Base-by-base conservation (phyloP, 1,140 invertebrate genomes). In the Cardiocondyla obscurior region DNA sequence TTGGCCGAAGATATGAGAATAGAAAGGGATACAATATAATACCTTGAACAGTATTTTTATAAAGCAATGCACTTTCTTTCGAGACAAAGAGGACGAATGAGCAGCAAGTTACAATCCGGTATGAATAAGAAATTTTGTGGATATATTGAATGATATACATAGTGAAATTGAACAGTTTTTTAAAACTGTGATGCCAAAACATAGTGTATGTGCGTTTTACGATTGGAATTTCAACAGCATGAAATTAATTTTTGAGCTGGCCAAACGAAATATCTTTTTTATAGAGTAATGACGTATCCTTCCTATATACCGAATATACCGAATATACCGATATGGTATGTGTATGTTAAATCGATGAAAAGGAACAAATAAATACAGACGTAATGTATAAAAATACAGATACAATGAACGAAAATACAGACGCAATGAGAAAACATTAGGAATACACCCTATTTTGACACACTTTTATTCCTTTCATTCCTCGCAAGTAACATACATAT, bases 101-200 rank as follows among this genome's bases (percentile, higher is more conserved):
- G 16, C 14, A 36, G 39, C n/a, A 44, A 10, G 4, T 16, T 44
- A 19, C 33, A 79, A 82, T 4, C 14, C 33, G 28, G 14, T 44
- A 49, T 16, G 8, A 53, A 19, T 49, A 62, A 60, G 57, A 84
- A 73, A 49, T 44, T n/a, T 36, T 51, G 22, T 19, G 33, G 10
- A 64, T n/a, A 70, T 69, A 51, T 39, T 49, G 28, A n/a, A 44
- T 82, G 67, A 55, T 22, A 72, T 8, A 76, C 39, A 46, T 44
- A 36, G 74, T 53, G 58, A 25, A 36, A 62, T 60, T 88, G 73
- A 83, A 88, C 46, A 83, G 89, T 93, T 93, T 79, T 92, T 93
- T n/a, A n/a, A 93, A 92, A 91, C 93, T 94, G 92, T 93, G 92
- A 94, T 94, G 93, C 92, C 90, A 93, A 93, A 91, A 90, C 83